Conservation (phyloP, 2,113 vertebrate species). For the Gasterosteus aculeatus region DNA sequence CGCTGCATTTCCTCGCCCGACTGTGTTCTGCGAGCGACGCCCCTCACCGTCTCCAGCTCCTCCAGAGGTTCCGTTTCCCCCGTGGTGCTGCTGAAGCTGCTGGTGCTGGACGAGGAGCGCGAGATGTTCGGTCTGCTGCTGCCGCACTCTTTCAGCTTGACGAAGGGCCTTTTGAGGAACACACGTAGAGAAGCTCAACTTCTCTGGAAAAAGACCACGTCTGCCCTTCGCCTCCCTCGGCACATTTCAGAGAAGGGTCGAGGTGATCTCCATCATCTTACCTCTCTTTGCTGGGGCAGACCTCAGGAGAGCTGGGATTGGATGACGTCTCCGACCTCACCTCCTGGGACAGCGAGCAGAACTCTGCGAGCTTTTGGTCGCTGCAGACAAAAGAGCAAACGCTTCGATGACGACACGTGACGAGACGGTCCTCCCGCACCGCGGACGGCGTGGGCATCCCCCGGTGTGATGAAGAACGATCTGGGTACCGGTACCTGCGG, state of each 20-base stretch:
- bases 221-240: neutral
- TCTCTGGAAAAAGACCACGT: neutral
- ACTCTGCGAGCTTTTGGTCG: conserved; percentile 86
- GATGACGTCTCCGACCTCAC: conserved; percentile 91
- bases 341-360: conserved; percentile 88
- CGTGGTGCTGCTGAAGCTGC: conserved; percentile 96
- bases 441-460: too few species aligned
- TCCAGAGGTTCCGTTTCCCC: conserved; percentile 93
- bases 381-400: conserved; percentile 67
- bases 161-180: conserved; percentile 81
- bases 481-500: conserved; percentile 78
- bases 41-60: conserved; percentile 89
- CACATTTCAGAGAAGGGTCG: too few species aligned
- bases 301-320: conserved; percentile 97
- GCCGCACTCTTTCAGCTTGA: conserved; percentile 91
- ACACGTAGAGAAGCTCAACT: neutral
- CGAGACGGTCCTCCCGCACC: neutral
- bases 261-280: conserved; percentile 63
- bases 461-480: too few species aligned
- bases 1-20: neutral
- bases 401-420: neutral
- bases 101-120: conserved; percentile 95
- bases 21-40: neutral
- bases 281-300: conserved; percentile 95
- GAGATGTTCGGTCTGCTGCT: conserved; percentile 90